A percentile compares a stretch with the other conserved stretches of the same genome.
These are phyloP conservation scores for Carassius auratus DNA, from an alignment of 2,113 vertebrate species.

Conservation along the genomic window DNA sequence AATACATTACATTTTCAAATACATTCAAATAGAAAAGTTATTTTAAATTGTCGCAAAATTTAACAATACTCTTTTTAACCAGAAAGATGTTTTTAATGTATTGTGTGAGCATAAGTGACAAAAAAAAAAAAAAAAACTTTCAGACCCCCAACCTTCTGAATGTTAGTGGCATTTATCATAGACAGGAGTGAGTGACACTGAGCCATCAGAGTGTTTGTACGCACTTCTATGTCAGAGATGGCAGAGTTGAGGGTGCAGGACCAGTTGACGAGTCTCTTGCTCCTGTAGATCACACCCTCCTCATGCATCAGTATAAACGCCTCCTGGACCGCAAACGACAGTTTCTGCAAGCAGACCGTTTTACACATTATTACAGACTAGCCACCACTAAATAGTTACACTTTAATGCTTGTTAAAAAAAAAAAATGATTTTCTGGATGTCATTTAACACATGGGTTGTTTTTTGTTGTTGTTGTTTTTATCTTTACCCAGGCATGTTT, in stretches of 20 bases:
- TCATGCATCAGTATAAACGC: slow-evolving; percentile 87
- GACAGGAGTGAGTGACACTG: neutral
- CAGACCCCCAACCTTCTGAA: neutral
- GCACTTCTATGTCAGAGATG: slow-evolving; percentile 91
- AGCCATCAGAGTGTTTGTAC: neutral
- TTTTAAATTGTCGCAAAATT: too few relatives aligned
- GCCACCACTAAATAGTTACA: neutral
- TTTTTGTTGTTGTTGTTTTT: neutral
- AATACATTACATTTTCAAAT: too few relatives aligned
- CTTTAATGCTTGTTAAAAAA: neutral
- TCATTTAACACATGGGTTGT: neutral
- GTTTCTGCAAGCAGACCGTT: slow-evolving; percentile 76
- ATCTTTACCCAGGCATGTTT: neutral
- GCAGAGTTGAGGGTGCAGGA: slow-evolving; percentile 91
- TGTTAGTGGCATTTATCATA: neutral
- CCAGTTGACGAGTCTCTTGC: slow-evolving; percentile 93
- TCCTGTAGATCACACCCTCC: slow-evolving; percentile 87
- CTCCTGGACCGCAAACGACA: slow-evolving; percentile 85
- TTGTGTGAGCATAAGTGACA: neutral
- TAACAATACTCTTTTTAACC: too few relatives aligned
- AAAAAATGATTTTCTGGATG: neutral
- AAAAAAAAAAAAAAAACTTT: too few relatives aligned
- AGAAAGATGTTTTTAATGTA: too few relatives aligned
- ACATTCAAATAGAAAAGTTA: too few relatives aligned
- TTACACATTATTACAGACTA: slow-evolving; percentile 11